Evolutionary conservation across 2,888 invertebrate genomes (phyloP).

Genomic region (Malachius bipustulatus): DNA sequence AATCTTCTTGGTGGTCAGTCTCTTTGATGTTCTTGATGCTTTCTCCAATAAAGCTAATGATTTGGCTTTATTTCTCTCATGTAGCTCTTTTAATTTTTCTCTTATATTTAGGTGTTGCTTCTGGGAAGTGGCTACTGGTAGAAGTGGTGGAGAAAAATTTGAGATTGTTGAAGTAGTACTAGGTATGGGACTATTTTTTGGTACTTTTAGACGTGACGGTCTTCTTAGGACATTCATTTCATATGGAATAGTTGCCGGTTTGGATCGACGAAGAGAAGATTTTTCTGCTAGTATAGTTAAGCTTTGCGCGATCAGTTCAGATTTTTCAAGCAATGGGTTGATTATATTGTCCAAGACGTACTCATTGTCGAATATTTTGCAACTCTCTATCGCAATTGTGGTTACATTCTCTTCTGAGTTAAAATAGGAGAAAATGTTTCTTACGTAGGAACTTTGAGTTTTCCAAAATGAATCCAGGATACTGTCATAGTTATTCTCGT

Average conservation of each 20-base stretch:
- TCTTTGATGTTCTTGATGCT: conserved; percentile 20
- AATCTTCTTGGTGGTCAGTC: conserved; percentile 15
- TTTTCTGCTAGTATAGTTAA: conserved; percentile 15
- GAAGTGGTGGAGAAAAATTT: conserved; percentile 16
- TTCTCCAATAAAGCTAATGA: conserved; percentile 22
- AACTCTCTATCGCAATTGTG: conserved; percentile 39
- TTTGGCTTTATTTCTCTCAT: conserved; percentile 21
- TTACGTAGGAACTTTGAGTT: conserved; percentile 19
- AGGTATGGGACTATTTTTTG: conserved; percentile 19
- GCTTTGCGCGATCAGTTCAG: conserved; percentile 19
- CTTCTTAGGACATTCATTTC: conserved; percentile 15
- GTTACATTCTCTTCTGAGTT: conserved; percentile 38
- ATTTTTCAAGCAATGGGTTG: conserved; percentile 36
- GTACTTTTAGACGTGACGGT: conserved; percentile 21
- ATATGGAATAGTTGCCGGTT: conserved; percentile 19
- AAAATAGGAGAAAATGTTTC: conserved; percentile 36
- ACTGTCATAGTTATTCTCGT: conserved; percentile 21
- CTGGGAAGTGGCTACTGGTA: conserved; percentile 23
- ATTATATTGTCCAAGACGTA: conserved; percentile 42
- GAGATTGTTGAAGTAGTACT: conserved; percentile 16
- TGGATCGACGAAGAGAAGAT: conserved; percentile 10
- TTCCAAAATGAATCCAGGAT: conserved; percentile 20
- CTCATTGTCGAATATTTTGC: conserved; percentile 39
- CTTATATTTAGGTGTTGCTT: conserved; percentile 13
- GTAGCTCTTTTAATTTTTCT: conserved; percentile 19